Conservation (phyloP, 1,140 invertebrate species). For the Sinella curviseta region DNA sequence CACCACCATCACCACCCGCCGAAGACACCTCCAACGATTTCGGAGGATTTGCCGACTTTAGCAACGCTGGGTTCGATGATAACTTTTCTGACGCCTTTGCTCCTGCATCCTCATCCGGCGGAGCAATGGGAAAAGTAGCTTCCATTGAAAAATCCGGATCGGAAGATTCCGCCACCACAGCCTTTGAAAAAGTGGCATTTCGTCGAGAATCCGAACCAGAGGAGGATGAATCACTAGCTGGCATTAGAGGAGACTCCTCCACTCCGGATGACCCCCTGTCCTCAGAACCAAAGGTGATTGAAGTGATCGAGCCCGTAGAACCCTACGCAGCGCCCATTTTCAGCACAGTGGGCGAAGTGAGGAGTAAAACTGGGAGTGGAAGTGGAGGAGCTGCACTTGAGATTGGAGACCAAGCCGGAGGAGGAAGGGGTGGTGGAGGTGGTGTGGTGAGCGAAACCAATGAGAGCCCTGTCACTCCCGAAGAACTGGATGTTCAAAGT, state of each 20-base stretch:
- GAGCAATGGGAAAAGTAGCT: slow-evolving; percentile 52
- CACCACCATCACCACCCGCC: slow-evolving; percentile 30
- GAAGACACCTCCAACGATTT: neutral
- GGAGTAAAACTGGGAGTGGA: slow-evolving; percentile 51
- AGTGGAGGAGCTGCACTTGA: slow-evolving; percentile 67
- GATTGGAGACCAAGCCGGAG: slow-evolving; percentile 63
- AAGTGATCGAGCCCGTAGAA: slow-evolving; percentile 49
- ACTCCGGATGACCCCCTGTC: slow-evolving; percentile 10
- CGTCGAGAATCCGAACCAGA: slow-evolving; percentile 54
- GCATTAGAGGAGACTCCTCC: neutral
- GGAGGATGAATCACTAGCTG: neutral
- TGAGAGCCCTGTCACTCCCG: slow-evolving; percentile 63
- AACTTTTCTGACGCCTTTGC: slow-evolving; percentile 14
- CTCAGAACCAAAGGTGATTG: slow-evolving; percentile 8
- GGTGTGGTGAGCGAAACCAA: slow-evolving; percentile 43
- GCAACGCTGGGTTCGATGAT: slow-evolving; percentile 8
- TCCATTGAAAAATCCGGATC: slow-evolving; percentile 59
- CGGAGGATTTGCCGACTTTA: neutral
- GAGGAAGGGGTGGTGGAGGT: too few species aligned
- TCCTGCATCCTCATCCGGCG: slow-evolving; percentile 47
- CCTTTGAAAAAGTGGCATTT: slow-evolving; percentile 62
- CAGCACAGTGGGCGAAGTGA: slow-evolving; percentile 46
- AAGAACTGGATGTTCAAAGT: slow-evolving; percentile 80
- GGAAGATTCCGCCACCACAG: slow-evolving; percentile 63
- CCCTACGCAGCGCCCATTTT: slow-evolving; percentile 31